Evolutionary conservation across 2,797 vertebrate genomes (phyloP), one percentile per base, ranked within the genome.

Genomic region (Apogon hyalosoma): DNA sequence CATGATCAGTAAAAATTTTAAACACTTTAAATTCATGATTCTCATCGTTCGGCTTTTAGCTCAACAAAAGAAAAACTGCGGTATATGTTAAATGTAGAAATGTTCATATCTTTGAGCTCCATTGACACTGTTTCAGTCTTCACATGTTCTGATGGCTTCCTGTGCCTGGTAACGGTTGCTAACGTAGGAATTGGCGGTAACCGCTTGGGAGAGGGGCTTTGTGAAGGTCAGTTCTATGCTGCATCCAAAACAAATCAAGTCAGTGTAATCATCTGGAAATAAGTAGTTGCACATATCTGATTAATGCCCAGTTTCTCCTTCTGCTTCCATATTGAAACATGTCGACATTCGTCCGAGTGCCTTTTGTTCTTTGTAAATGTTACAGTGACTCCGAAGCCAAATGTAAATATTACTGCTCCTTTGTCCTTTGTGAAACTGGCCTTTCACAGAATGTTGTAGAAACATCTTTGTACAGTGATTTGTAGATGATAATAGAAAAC

Each of bases 371-470:
- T 83, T 59, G 42, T 80, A 31, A 81, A 61, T 75, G 72, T 89
- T 75, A 77, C 76, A 77, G 80, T 81, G 79, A 80, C 68, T 83
- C 36, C 4, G 49, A 77, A 73, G 73, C 61, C 77, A 78, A 81
- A 70, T 92, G 89, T 92, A 90, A 88, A 90, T 90, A 83, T 74
- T 56, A 33, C 55, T 15, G 63, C 74, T 84, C 66, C 53, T 83
- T 78, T 71, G 41, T 89, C 71, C 75, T 72, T 73, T 69, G 90
- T 93, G 91, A 92, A 93, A 92, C 92, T 92, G 92, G 93, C 79
- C 79, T 93, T 92, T 93, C 90, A 92, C 92, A 71, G 72, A 72
- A 74, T 68, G 64, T 82, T 85, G 79, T 74, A 42, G 77, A 63
- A 79, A 73, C 72, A 61, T 51, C 59, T 83, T 88, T 93, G 87